Base-by-base conservation (phyloP, 2,113 vertebrate species). In the Carassius gibelio region DNA sequence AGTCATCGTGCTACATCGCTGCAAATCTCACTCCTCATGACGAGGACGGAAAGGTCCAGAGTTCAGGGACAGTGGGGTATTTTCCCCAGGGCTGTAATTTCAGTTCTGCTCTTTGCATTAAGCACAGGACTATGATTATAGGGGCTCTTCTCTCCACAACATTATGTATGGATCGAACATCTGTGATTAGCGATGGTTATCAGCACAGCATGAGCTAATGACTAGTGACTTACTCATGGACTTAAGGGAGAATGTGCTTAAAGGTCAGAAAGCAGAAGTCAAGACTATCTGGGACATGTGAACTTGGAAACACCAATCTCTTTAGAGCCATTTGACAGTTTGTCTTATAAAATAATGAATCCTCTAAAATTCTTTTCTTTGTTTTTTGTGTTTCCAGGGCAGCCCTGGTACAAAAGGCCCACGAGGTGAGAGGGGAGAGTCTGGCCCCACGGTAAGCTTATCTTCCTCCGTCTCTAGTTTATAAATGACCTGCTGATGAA, bases 391-490 rank as follows among this genome's bases (percentile, higher is more conserved):
- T 81, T 93, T 94, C 87, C 93, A 99, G 98, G 98, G 98, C 75
- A 93, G 96, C 77, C 97, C 97, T 82, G 98, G 98, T 0, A 92
- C 95, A 85, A 99, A 98, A 93, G 98, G 98, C 87, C 95, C 97
- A 75, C 95, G 98, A 93, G 98, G 98, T 88, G 98, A 99, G 90
- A 96, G 97, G 92, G 98, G 98, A 85, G 91, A 95, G 82, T 87
- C 84, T 13, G 98, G 98, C 83, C 92, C 94, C 5, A 5, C 94
- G 89, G 98, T 99, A 94, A 98, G 96, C 3, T 74, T 15, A 36
- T 79, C 30, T 77, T 75, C 52, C 64, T 77, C 2, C 45, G 34
- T 57, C 8, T 74, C 26, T 75, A 2, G 38, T n/a, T 30, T 34
- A 23, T 36, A 50, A 61, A 21, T 69, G 8, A 17, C 26, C 23